These are phyloP conservation scores for Sinodicranocentrus sp. DNA, from an alignment of 2,888 invertebrate species.

Conservation along the genomic window DNA sequence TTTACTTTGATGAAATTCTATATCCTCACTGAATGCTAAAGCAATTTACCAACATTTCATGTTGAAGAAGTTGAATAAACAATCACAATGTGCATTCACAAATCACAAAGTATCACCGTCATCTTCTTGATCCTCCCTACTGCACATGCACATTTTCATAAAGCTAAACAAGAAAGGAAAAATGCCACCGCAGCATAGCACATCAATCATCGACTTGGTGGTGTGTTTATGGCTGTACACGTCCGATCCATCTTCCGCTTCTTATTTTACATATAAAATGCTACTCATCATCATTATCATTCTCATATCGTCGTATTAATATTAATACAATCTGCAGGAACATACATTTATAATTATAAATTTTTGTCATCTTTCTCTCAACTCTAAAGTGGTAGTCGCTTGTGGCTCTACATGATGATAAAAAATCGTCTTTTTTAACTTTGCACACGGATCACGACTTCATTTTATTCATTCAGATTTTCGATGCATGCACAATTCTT, in stretches of 20 bases:
- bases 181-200: not conserved
- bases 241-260: not conserved
- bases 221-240: not conserved
- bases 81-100: not conserved
- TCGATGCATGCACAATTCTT: not conserved
- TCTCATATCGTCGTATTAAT: slow-evolving; percentile 24
- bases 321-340: not conserved
- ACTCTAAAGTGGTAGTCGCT: not conserved
- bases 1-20: too few relatives aligned
- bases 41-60: too few relatives aligned
- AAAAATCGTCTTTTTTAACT: slow-evolving; percentile 3
- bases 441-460: slow-evolving; percentile 19
- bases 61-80: too few relatives aligned
- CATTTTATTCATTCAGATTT: not conserved
- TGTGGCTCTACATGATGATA: not conserved
- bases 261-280: not conserved
- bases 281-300: slow-evolving; percentile 35
- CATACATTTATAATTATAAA: slow-evolving; percentile 1
- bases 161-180: too few relatives aligned
- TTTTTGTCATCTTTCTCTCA: slow-evolving; percentile 37
- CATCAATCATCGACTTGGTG: slow-evolving; percentile 39
- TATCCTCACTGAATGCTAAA: too few relatives aligned
- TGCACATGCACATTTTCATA: too few relatives aligned
- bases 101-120: slow-evolving; percentile 5
- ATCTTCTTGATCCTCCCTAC: not conserved